Evolutionary conservation across 2,113 vertebrate species (phyloP).

Genomic region (Odocoileus hemionus): DNA sequence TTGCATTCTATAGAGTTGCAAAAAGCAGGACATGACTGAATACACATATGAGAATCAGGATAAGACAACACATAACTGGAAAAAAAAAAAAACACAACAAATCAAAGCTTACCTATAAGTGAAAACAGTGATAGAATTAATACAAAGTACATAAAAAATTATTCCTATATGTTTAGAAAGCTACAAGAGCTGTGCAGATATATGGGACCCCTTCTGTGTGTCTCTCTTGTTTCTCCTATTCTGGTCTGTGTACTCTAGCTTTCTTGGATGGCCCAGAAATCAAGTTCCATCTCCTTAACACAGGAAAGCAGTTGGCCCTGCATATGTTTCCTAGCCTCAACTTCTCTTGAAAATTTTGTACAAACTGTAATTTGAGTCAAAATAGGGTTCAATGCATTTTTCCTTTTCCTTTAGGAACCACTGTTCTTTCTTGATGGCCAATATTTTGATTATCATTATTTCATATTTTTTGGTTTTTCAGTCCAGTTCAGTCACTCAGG

Average conservation of each 20-base stretch:
- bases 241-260: background rate
- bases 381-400: background rate
- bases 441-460: background rate
- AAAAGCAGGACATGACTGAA: background rate
- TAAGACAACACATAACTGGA: background rate
- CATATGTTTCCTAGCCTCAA: background rate
- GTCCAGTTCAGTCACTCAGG: no score
- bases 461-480: background rate
- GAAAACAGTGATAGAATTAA: background rate
- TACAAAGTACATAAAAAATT: background rate
- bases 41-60: background rate
- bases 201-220: background rate
- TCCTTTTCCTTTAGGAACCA: background rate
- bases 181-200: background rate
- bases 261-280: background rate
- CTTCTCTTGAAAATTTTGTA: background rate
- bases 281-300: background rate
- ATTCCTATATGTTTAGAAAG: background rate
- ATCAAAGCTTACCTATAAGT: background rate
- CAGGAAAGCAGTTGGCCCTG: background rate
- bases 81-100: background rate
- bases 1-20: background rate
- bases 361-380: background rate
- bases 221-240: background rate
- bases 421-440: background rate